Conservation (phyloP, 2,797 vertebrate genomes). For the Anguilla anguilla region DNA sequence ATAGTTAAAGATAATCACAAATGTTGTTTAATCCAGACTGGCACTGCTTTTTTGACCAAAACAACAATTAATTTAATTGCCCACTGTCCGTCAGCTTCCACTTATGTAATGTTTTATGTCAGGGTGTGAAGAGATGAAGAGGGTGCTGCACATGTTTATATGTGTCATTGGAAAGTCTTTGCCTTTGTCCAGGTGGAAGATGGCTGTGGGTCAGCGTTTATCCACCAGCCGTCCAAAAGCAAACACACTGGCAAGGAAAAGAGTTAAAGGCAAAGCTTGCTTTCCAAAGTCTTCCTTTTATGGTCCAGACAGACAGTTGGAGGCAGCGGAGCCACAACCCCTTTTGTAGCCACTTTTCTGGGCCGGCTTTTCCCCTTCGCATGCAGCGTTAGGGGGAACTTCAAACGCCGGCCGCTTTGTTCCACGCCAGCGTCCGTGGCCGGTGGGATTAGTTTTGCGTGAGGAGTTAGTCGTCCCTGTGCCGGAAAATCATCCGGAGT, state of each 20-base stretch:
- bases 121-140: not conserved
- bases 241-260: not conserved
- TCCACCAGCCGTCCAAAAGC: not conserved
- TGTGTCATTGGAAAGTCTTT: not conserved
- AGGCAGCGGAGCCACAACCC: not conserved
- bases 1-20: not conserved
- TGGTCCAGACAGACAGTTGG: slow-evolving; percentile 53
- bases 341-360: not conserved
- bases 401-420: not conserved
- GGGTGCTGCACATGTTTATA: not conserved
- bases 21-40: not conserved
- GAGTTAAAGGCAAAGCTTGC: not conserved
- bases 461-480: not conserved
- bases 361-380: not conserved
- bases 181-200: not conserved
- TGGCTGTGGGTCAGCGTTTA: not conserved
- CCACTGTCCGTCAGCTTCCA: not conserved
- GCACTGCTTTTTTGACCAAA: not conserved
- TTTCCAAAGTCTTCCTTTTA: slow-evolving; percentile 56
- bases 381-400: slow-evolving; percentile 4
- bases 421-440: slow-evolving; percentile 6
- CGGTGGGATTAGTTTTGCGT: slow-evolving; percentile 4
- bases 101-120: not conserved
- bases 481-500: not conserved
- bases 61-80: not conserved